A percentile compares a stretch with the other conserved stretches of the same genome.
phyloP scores from a whole-genome alignment of 2,797 vertebrate genomes.

The Falco rusticolus region DNA sequence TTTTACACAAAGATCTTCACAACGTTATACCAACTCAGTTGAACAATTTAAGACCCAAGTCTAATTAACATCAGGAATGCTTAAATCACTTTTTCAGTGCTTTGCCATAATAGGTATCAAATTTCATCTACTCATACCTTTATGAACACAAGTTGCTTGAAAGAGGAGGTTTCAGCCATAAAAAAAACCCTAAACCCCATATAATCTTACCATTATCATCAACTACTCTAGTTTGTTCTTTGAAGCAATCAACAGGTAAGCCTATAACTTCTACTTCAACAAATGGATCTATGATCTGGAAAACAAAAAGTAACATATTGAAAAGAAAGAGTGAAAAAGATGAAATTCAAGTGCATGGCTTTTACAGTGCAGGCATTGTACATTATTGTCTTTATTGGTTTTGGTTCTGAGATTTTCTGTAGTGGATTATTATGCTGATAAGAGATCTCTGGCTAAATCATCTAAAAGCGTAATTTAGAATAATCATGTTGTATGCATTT shows the following conservation, averaged over 20 bases:
- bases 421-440: neutral
- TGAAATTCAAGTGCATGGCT: neutral
- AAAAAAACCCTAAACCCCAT: neutral
- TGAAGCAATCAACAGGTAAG: constrained; percentile 92
- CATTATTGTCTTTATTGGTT: neutral
- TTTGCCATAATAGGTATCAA: neutral
- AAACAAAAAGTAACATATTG: constrained; percentile 10
- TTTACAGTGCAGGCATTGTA: neutral
- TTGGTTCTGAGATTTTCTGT: neutral
- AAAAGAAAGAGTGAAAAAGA: neutral
- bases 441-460: neutral
- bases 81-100: neutral
- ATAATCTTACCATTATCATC: constrained; percentile 92
- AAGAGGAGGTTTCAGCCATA: neutral
- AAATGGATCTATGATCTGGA: constrained; percentile 97
- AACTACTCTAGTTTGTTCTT: constrained; percentile 95
- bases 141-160: neutral
- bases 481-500: neutral
- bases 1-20: neutral
- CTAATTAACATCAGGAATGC: neutral
- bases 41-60: neutral
- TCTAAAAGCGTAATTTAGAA: neutral
- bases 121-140: neutral
- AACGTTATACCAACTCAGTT: neutral
- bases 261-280: constrained; percentile 98